Conservation (phyloP, 2,888 invertebrate genomes). For the Carterocephalus palaemon region DNA sequence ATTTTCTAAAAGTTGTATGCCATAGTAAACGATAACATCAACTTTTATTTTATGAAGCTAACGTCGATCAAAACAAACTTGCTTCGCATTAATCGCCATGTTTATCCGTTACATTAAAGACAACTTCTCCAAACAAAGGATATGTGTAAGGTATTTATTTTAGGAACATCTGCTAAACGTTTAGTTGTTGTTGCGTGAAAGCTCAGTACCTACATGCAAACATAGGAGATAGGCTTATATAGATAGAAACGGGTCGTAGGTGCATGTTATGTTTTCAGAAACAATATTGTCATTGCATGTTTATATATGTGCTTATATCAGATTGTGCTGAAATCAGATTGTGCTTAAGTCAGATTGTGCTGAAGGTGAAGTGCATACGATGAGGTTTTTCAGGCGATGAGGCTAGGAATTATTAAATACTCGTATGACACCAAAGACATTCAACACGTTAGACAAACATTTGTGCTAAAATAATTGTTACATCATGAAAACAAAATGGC, state of each 20-base stretch:
- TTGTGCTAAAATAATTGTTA: too few species aligned
- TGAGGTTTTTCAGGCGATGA: too few species aligned
- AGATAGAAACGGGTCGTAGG: not conserved
- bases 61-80: constrained; percentile 40
- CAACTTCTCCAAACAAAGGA: constrained; percentile 14
- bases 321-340: too few species aligned
- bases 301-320: too few species aligned
- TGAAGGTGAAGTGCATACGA: too few species aligned
- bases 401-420: too few species aligned
- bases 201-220: constrained; percentile 5
- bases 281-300: too few species aligned
- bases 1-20: constrained; percentile 4
- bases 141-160: constrained; percentile 4
- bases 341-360: too few species aligned
- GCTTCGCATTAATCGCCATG: constrained; percentile 37
- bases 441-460: too few species aligned
- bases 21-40: constrained; percentile 4
- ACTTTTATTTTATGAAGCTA: constrained; percentile 36
- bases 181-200: constrained; percentile 11
- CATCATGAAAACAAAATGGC: too few species aligned
- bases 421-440: too few species aligned
- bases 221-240: not conserved
- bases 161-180: not conserved
- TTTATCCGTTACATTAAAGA: constrained; percentile 36
- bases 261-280: too few species aligned